Conservation (phyloP, 1,140 invertebrate species). For the Brachionus sp. region DNA sequence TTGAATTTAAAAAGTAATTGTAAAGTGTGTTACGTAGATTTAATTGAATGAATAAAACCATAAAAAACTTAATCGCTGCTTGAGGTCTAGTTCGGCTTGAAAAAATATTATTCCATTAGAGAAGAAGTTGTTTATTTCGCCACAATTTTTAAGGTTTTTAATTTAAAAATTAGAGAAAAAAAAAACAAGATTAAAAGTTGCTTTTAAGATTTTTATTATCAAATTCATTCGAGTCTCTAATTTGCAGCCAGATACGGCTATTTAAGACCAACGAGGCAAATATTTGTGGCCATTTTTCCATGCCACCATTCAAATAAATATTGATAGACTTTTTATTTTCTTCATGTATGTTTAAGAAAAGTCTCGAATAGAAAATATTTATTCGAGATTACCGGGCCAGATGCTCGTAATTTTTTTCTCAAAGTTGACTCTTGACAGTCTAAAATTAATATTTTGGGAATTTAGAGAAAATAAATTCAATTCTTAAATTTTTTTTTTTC, state of each 20-base stretch:
- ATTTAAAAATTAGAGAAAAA: background rate
- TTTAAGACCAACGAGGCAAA: background rate
- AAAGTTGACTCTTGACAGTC: background rate
- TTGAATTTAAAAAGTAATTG: slow-evolving; percentile 4
- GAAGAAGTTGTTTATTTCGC: slow-evolving; percentile 5
- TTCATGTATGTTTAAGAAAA: background rate
- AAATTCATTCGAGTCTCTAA: background rate
- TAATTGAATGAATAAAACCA: slow-evolving; percentile 1
- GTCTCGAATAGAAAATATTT: slow-evolving; percentile 8
- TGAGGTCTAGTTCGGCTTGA: background rate
- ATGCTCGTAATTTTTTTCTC: background rate
- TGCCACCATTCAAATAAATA: no score
- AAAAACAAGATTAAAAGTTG: slow-evolving; percentile 6
- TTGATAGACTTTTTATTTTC: background rate
- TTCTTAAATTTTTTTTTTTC: background rate
- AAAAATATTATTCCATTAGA: slow-evolving; percentile 16
- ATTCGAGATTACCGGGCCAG: background rate
- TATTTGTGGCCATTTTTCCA: background rate
- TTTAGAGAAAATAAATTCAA: background rate
- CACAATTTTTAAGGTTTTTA: slow-evolving; percentile 16
- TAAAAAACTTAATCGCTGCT: slow-evolving; percentile 19
- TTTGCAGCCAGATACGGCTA: background rate
- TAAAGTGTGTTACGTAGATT: background rate
- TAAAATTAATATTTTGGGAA: background rate
- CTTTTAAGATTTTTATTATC: background rate